phyloP scores from a whole-genome alignment of 2,113 vertebrate species.

The Aleadryas rufinucha region DNA sequence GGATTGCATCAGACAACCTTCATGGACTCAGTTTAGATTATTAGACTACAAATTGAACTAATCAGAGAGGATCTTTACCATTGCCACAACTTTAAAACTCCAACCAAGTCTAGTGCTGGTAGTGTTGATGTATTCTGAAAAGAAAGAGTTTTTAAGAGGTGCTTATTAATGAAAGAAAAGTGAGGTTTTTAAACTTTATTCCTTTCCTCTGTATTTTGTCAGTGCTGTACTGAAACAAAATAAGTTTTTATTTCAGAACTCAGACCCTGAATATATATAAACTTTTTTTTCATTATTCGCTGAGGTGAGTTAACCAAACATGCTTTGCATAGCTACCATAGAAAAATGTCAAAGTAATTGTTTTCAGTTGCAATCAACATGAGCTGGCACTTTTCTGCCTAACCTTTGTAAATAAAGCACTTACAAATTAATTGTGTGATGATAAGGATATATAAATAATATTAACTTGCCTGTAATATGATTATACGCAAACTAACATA shows the following conservation, averaged over 20 bases:
- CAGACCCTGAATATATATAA: not conserved
- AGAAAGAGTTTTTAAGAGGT: not conserved
- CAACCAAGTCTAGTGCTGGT: not conserved
- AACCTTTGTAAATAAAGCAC: not conserved
- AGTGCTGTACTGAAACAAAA: not conserved
- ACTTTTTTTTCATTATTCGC: not conserved
- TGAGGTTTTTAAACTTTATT: not conserved
- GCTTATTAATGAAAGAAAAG: not conserved
- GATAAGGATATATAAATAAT: not conserved
- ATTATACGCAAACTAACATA: not conserved
- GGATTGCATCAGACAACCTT: not conserved
- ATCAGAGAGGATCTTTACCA: not conserved
- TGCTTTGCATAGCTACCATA: not conserved
- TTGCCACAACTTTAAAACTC: not conserved
- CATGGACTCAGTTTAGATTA: not conserved
- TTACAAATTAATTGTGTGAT: not conserved
- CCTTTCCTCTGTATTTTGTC: not conserved
- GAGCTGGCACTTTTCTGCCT: not conserved
- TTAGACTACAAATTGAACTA: not conserved
- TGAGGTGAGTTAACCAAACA: not conserved
- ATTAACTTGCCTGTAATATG: not conserved
- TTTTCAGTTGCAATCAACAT: not conserved
- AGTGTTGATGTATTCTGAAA: not conserved
- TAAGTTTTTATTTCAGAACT: not conserved
- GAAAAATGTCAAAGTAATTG: not conserved